Conservation (phyloP, 2,888 invertebrate genomes). For the Platycheirus albimanus region DNA sequence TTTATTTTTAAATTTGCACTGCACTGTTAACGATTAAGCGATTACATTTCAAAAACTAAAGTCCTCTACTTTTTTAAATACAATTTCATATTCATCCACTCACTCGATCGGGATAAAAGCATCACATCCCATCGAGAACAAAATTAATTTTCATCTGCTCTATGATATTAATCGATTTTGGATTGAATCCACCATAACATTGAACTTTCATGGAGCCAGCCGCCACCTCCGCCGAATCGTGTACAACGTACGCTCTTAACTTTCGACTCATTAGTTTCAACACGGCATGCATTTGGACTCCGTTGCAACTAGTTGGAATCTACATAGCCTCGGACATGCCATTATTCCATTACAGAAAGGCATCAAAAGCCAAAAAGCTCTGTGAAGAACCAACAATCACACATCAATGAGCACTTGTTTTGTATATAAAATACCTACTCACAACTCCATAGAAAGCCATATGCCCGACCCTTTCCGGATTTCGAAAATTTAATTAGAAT, state of each 20-base stretch:
- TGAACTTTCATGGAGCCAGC: conserved; percentile 18
- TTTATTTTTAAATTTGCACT: too few relatives aligned
- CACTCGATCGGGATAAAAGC: too few relatives aligned
- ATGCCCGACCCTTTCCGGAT: background rate
- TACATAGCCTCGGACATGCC: conserved; percentile 6
- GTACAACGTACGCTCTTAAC: conserved; percentile 4
- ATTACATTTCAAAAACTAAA: too few relatives aligned
- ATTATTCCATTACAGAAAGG: conserved; percentile 3
- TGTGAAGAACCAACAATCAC: background rate
- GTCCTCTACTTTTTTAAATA: background rate
- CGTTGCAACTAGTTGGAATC: conserved; percentile 19
- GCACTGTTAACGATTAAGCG: too few relatives aligned
- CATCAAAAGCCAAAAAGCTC: conserved; percentile 19
- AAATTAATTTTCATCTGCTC: conserved; percentile 58
- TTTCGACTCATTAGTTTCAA: conserved; percentile 56
- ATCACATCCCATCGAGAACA: conserved; percentile 3
- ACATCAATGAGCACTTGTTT: background rate
- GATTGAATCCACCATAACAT: conserved; percentile 35
- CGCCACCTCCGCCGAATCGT: background rate
- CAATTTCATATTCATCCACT: background rate
- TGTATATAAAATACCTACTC: background rate
- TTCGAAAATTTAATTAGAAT: conserved; percentile 62
- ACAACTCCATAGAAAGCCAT: too few relatives aligned
- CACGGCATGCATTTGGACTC: conserved; percentile 28
- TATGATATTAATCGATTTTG: conserved; percentile 38